These are phyloP conservation scores for Trichonephila inaurata DNA, from an alignment of 1,140 invertebrate species.

Conservation along the genomic window DNA sequence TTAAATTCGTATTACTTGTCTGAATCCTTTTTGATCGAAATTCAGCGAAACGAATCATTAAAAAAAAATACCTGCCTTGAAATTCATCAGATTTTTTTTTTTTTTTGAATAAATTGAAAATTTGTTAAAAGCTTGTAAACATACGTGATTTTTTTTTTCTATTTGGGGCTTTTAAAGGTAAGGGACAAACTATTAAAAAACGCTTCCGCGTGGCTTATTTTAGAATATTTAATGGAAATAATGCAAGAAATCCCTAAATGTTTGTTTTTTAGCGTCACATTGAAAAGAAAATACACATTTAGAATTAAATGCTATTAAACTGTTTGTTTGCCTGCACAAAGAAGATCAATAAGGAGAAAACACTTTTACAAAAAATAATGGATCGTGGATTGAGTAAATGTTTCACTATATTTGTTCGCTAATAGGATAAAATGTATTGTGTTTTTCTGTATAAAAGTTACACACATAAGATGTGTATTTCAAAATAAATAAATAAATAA, in stretches of 20 bases:
- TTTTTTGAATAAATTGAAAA: neutral
- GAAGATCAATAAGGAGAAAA: neutral
- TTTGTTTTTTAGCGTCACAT: no score
- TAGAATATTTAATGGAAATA: neutral
- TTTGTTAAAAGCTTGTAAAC: conserved; percentile 11
- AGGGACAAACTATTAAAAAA: neutral
- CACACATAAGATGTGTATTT: no score
- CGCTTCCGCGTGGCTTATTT: neutral
- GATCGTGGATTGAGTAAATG: no score
- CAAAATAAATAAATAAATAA: no score
- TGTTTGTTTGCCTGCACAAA: neutral
- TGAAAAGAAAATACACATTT: no score
- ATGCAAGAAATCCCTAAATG: neutral
- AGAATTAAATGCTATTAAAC: no score
- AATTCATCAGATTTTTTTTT: conserved; percentile 18
- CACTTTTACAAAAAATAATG: neutral
- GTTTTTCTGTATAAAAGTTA: no score
- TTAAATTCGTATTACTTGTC: conserved; percentile 63
- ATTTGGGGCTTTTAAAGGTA: neutral
- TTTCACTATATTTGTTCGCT: no score
- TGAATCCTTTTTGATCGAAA: conserved; percentile 35
- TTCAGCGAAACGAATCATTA: conserved; percentile 22
- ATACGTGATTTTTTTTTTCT: neutral
- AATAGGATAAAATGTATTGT: no score
- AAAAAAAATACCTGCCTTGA: neutral